Conservation (phyloP, 2,113 vertebrate species). For the Lontra canadensis region DNA sequence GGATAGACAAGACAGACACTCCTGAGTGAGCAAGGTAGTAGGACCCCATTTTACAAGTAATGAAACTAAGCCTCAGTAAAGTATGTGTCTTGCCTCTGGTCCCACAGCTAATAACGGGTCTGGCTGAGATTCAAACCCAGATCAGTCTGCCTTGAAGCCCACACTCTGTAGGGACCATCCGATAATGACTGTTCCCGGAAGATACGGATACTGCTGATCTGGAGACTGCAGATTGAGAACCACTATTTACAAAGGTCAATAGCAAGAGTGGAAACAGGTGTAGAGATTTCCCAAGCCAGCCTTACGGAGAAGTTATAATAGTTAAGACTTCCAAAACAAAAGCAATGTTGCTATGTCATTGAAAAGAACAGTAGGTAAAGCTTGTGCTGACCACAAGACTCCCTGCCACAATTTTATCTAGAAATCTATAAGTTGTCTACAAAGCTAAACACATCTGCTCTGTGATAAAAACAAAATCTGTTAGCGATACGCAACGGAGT, state of each 20-base stretch:
- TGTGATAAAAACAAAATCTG: background rate
- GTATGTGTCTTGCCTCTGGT: background rate
- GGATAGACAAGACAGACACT: background rate
- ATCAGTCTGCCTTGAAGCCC: background rate
- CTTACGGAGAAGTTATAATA: background rate
- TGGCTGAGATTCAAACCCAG: background rate
- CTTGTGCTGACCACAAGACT: background rate
- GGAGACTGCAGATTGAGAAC: background rate
- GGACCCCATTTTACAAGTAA: background rate
- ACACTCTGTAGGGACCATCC: background rate
- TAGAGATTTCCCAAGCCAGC: background rate
- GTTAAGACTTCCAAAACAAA: background rate
- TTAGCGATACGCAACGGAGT: background rate
- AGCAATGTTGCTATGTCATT: background rate
- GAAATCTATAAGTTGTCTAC: background rate
- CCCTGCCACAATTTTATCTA: background rate
- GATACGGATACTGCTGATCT: background rate
- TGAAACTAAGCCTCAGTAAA: background rate
- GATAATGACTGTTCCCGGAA: background rate
- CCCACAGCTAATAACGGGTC: background rate
- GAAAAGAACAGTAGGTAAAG: background rate
- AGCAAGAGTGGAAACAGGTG: background rate
- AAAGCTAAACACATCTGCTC: background rate
- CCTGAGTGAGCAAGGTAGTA: background rate
- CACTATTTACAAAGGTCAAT: background rate